A percentile compares a stretch with the other conserved stretches of the same genome.
phyloP scores from a whole-genome alignment of 1,140 invertebrate genomes.

The Rhagoletis pomonella region DNA sequence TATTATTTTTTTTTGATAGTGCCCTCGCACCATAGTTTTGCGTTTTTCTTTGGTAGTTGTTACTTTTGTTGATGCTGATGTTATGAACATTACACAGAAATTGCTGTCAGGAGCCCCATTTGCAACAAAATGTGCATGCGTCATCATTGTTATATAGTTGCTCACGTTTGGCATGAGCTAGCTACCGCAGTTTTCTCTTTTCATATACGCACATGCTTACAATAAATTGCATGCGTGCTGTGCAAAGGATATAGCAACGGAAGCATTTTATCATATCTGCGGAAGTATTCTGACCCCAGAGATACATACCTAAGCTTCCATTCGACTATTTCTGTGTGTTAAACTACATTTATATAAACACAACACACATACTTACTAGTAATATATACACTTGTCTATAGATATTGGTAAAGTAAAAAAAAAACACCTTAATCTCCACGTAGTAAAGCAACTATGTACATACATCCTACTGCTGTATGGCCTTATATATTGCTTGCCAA shows the following conservation, averaged over 20 bases:
- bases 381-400: no score
- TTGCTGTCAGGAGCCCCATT: conserved; percentile 13
- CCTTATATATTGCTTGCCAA: no score
- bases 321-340: background rate
- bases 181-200: no score
- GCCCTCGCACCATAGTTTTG: background rate
- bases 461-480: no score
- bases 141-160: conserved; percentile 15
- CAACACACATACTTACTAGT: no score
- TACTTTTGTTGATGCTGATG: background rate
- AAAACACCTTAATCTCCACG: no score
- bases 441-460: no score
- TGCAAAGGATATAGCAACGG: conserved; percentile 1
- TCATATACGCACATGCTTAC: background rate
- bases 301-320: background rate
- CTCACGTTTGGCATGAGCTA: background rate
- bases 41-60: background rate
- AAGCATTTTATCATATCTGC: background rate
- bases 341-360: background rate
- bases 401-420: no score
- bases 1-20: background rate
- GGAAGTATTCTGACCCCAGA: conserved; percentile 4
- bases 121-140: background rate
- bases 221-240: background rate
- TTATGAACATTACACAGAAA: background rate